Evolutionary conservation across 2,888 invertebrate genomes (phyloP).

Genomic region (Hydrotaea cyrtoneurina): DNA sequence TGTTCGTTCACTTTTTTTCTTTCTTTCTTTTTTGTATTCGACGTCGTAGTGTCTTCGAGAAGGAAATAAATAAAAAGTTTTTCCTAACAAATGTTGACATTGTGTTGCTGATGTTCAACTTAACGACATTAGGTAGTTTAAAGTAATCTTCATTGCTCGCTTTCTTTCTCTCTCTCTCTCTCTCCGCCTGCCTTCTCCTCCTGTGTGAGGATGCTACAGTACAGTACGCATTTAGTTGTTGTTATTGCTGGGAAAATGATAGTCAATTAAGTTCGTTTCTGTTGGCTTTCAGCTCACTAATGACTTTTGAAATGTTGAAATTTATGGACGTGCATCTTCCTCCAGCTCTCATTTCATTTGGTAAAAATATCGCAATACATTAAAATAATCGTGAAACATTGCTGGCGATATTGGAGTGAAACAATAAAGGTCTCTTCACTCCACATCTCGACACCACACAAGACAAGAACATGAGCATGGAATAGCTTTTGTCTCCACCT

Average conservation of each 20-base stretch:
- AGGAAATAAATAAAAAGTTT: constrained; percentile 38
- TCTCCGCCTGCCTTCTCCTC: background rate
- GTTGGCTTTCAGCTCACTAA: constrained; percentile 52
- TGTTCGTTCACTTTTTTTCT: constrained; percentile 32
- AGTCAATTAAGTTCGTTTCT: constrained; percentile 62
- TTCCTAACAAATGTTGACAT: constrained; percentile 42
- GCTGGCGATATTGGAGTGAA: background rate
- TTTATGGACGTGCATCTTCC: constrained; percentile 23
- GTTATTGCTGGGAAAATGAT: constrained; percentile 40
- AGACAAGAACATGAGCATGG: background rate
- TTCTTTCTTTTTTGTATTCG: constrained; percentile 22
- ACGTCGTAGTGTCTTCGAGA: background rate
- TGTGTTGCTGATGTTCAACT: constrained; percentile 19
- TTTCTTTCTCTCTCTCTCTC: background rate
- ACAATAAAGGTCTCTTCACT: background rate
- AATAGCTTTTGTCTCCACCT: background rate
- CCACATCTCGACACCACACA: background rate
- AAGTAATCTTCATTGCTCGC: constrained; percentile 24
- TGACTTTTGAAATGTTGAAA: constrained; percentile 54
- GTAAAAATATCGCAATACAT: background rate
- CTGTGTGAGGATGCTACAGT: background rate
- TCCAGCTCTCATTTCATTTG: background rate
- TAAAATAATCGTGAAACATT: background rate
- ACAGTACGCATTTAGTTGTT: background rate
- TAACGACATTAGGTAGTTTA: constrained; percentile 46